Evolutionary conservation across 2,888 invertebrate species (phyloP), one percentile per base, ranked within the genome.

Genomic region (Caenorhabditis sp.): DNA sequence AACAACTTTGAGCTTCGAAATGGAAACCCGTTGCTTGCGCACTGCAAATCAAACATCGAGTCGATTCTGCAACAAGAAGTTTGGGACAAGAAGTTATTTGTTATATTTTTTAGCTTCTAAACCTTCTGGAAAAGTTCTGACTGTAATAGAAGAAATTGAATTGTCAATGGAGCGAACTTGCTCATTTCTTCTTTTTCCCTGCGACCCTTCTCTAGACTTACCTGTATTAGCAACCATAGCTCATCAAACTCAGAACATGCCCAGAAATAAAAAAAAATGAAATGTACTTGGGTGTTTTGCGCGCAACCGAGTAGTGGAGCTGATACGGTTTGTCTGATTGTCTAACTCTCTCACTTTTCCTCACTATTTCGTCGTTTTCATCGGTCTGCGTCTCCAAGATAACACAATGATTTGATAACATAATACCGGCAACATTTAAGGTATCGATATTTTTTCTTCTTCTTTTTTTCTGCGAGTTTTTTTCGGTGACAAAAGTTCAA

Each of bases 1-100:
- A 79, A 54, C 84, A 85, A 1, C 81, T 79, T 67, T 86, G 86
- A 1, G 83, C 86, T 19, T 82, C 84, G 60, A 86, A 86, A 62
- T 86, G 86, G 26, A 80, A 85, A 1, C 86, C 86, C 21, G 86
- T 85, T 6, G 86, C 86, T 70, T 86, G 84, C 0, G 86, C 85
- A n/a, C 62, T 31, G 27, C 79, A 79, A 10, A 80, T 69, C 0
- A 74, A 64, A 65, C 79, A 80, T 57, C 77, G 54, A 4, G 66
- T 71, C 10, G 71, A 68, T 31, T 31, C 31, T 31, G 31, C 4
- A 31, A 31, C 4, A 31, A 31, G 10, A 31, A 31, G 10, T 10
- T 6, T 6, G 5, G 31, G n/a, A n/a, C n/a, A 31, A 31, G 4
- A 31, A 10, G 31, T 31, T 10, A 31, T 31, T 31, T 4, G 31